Conservation (phyloP, 2,797 vertebrate species). For the Toxotes lorentzi region DNA sequence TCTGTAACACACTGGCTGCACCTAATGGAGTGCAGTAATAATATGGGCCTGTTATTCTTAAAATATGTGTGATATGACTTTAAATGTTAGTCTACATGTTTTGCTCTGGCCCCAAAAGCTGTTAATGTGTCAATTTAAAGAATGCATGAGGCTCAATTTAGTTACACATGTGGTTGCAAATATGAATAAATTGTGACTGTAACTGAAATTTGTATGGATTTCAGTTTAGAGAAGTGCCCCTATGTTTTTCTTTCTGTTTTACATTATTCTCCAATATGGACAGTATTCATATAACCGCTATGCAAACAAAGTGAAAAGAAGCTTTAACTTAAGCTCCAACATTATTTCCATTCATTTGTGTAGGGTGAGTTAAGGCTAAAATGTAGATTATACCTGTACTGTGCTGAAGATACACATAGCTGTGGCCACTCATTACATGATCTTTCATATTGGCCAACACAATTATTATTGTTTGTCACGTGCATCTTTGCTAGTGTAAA, state of each 20-base stretch:
- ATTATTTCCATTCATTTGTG: not conserved
- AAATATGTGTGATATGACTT: not conserved
- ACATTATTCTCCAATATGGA: not conserved
- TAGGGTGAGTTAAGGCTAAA: slow-evolving; percentile 5
- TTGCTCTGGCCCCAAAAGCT: not conserved
- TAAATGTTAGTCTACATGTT: not conserved
- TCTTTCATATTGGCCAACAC: slow-evolving; percentile 59
- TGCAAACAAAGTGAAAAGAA: slow-evolving; percentile 3
- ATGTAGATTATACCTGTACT: slow-evolving; percentile 24
- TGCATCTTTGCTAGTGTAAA: slow-evolving; percentile 67
- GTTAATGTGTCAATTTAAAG: not conserved
- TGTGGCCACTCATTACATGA: slow-evolving; percentile 52
- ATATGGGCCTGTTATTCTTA: not conserved
- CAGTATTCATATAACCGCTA: not conserved
- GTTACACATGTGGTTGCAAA: not conserved
- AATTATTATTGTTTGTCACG: slow-evolving; percentile 73
- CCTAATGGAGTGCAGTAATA: not conserved
- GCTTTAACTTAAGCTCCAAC: not conserved
- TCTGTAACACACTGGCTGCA: not conserved
- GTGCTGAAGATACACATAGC: not conserved
- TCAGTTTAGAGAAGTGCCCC: not conserved
- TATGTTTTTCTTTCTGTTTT: not conserved
- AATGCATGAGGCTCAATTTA: not conserved
- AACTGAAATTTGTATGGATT: not conserved
- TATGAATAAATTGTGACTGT: not conserved